These are phyloP conservation scores for Myotis findleyi DNA, from an alignment of 2,797 vertebrate species.

Conservation along the genomic window DNA sequence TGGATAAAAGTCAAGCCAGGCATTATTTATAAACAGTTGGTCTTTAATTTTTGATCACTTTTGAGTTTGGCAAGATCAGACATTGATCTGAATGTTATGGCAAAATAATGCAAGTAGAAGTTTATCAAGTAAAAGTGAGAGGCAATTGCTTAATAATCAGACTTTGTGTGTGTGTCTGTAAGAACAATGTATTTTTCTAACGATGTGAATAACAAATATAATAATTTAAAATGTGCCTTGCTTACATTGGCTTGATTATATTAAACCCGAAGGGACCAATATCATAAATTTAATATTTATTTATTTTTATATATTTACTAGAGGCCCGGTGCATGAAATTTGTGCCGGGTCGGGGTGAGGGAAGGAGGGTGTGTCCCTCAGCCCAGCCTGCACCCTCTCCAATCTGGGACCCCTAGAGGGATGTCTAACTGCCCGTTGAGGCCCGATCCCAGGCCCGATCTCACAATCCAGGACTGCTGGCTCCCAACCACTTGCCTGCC, in stretches of 20 bases:
- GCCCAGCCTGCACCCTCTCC: too few relatives aligned
- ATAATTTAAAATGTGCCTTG: background rate
- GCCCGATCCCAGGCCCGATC: too few relatives aligned
- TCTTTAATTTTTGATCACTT: constrained; percentile 3
- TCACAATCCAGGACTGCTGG: too few relatives aligned
- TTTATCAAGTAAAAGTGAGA: constrained; percentile 32
- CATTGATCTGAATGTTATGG: background rate
- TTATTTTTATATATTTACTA: background rate
- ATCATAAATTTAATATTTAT: background rate
- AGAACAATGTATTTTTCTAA: background rate
- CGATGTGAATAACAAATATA: background rate
- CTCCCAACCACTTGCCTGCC: too few relatives aligned
- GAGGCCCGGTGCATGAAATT: too few relatives aligned
- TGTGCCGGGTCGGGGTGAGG: too few relatives aligned
- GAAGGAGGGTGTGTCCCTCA: too few relatives aligned
- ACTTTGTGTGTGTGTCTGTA: background rate
- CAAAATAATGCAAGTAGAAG: background rate
- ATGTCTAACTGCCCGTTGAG: too few relatives aligned
- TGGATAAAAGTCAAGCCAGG: background rate
- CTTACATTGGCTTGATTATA: background rate
- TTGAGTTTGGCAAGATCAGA: background rate
- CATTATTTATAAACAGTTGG: background rate
- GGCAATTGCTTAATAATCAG: background rate
- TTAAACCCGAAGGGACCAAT: background rate
- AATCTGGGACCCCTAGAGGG: too few relatives aligned